These are phyloP conservation scores for Bombus difficillimus DNA, from an alignment of 1,140 invertebrate genomes.

Conservation along the genomic window DNA sequence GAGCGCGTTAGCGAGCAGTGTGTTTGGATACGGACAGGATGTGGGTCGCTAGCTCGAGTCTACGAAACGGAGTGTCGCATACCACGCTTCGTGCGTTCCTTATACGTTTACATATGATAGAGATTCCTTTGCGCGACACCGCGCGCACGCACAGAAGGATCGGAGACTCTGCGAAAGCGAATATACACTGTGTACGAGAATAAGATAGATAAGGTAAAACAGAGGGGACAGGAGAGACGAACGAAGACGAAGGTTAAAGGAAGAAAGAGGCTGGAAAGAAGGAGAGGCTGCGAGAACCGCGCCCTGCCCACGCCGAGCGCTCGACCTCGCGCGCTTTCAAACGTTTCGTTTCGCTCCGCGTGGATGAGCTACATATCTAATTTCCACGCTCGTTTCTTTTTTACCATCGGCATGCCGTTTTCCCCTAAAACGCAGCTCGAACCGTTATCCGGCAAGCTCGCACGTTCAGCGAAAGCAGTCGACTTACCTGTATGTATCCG, in stretches of 20 bases:
- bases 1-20: slow-evolving; percentile 45
- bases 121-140: slow-evolving; percentile 68
- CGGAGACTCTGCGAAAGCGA: no score
- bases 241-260: slow-evolving; percentile 13
- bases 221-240: not conserved
- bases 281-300: slow-evolving; percentile 52
- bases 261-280: slow-evolving; percentile 21
- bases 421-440: not conserved
- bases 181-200: not conserved
- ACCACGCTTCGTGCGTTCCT: slow-evolving; percentile 64
- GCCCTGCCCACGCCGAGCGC: slow-evolving; percentile 60
- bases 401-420: slow-evolving; percentile 5
- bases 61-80: slow-evolving; percentile 69
- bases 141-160: not conserved
- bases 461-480: slow-evolving; percentile 18
- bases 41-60: slow-evolving; percentile 77
- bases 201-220: not conserved
- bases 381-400: slow-evolving; percentile 42
- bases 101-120: slow-evolving; percentile 67
- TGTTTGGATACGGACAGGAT: slow-evolving; percentile 73
- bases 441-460: not conserved
- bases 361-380: slow-evolving; percentile 72
- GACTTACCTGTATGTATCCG: slow-evolving; percentile 97
- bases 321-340: slow-evolving; percentile 67
- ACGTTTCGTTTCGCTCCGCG: slow-evolving; percentile 58